Conservation (phyloP, 1,140 invertebrate genomes). For the Nymphalis io region DNA sequence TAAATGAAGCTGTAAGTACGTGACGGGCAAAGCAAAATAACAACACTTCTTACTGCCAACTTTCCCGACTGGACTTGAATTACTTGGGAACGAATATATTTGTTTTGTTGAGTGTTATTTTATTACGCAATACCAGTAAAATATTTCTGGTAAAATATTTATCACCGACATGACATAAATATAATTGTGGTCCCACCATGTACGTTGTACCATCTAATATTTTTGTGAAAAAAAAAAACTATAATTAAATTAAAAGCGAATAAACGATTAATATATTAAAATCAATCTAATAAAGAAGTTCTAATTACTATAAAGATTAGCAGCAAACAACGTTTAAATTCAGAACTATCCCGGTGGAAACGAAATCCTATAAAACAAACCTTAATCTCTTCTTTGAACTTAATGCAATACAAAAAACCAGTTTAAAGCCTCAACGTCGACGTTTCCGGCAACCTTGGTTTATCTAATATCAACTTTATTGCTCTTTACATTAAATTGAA, state of each 20-base stretch:
- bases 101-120: conserved; percentile 18
- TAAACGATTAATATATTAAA: conserved; percentile 15
- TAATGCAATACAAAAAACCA: conserved; percentile 55
- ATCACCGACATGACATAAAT: not conserved
- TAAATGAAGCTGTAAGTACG: conserved; percentile 18
- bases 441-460: conserved; percentile 45
- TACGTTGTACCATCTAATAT: not conserved
- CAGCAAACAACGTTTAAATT: conserved; percentile 29
- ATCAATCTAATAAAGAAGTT: conserved; percentile 27
- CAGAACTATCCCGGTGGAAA: conserved; percentile 40
- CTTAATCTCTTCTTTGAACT: conserved; percentile 58
- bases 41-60: conserved; percentile 1
- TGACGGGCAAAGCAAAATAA: conserved; percentile 13
- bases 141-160: not conserved
- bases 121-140: conserved; percentile 3
- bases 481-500: conserved; percentile 24
- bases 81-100: conserved; percentile 27
- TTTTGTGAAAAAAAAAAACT: not conserved
- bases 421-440: conserved; percentile 48
- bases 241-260: not conserved
- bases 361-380: conserved; percentile 53
- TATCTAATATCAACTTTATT: conserved; percentile 35
- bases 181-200: not conserved
- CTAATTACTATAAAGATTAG: conserved; percentile 32
- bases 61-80: conserved; percentile 16